Base-by-base conservation (phyloP, 2,888 invertebrate genomes). In the Boloria euphrosyne region DNA sequence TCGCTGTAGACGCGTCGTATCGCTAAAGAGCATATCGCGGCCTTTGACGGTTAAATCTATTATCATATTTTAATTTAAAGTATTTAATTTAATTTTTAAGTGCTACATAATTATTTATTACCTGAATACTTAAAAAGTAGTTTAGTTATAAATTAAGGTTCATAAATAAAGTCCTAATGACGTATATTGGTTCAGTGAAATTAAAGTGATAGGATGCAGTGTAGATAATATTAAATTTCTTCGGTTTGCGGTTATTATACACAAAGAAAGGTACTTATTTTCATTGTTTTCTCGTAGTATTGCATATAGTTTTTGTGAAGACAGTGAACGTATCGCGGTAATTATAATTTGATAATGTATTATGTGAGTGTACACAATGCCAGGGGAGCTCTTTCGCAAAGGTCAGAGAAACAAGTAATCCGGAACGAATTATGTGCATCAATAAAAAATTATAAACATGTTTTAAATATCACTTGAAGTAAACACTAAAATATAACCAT, bases 151-250 rank as follows among this genome's bases (percentile, higher is more conserved):
- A 46, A 22, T 13, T 38, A 47, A 67, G 73, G 74, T 74, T 71
- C 74, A 69, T 68, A 78, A 73, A 78, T 75, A 67, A 69, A 67
- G 66, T 61, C 66, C 47, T 52, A 4, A 78, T 80, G 79, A 80
- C 81, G 80, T 80, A 75, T 82, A 81, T 87, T 89, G 88, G 84
- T 84, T 84, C 83, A 80, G 85, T 85, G 83, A 78, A 81, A 82
- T 81, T 83, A 80, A 49, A 63, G 63, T 84, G 83, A 77, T 79
- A 76, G 72, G 79, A 80, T 84, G 82, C 79, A 80, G 84, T 82
- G 79, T 74, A 80, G 83, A 86, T 86, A 84, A 83, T 78, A 70
- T 76, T 71, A 67, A 71, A 80, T 85, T 85, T 83, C 82, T 80
- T 80, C 71, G 82, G 81, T 82, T 82, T 86, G 89, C 77, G 86